Evolutionary conservation across 2,113 vertebrate genomes (phyloP).

Genomic region (Limnothrissa miodon): DNA sequence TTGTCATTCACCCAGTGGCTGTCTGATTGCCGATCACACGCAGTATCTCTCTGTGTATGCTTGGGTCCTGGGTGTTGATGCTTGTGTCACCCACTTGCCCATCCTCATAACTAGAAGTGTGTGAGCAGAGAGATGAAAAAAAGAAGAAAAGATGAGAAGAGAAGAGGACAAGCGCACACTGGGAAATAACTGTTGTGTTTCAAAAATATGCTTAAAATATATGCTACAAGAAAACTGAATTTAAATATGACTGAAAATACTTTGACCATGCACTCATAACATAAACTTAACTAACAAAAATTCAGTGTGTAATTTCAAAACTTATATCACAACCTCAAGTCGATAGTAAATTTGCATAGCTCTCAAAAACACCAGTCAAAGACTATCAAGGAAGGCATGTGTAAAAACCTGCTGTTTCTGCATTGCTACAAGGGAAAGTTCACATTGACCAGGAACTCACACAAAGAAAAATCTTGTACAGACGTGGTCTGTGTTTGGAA

Average conservation of each 20-base stretch:
- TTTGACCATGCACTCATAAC: background rate
- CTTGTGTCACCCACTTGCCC: constrained; percentile 87
- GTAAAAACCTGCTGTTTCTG: background rate
- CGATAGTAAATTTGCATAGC: background rate
- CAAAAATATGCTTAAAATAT: too few relatives aligned
- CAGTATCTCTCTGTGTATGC: constrained; percentile 86
- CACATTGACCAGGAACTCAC: constrained; percentile 71
- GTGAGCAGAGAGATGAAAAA: background rate
- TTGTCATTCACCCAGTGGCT: constrained; percentile 81
- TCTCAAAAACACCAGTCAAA: background rate
- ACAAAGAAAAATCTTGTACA: constrained; percentile 93
- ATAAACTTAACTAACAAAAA: background rate
- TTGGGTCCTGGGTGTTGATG: constrained; percentile 86
- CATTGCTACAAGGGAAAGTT: too few relatives aligned
- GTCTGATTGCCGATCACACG: constrained; percentile 91
- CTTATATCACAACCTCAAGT: background rate
- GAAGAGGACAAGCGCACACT: too few relatives aligned
- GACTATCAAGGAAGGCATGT: background rate
- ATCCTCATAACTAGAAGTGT: constrained; percentile 78
- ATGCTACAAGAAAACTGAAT: background rate
- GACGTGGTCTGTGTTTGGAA: constrained; percentile 87
- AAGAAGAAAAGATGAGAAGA: background rate
- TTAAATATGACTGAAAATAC: background rate
- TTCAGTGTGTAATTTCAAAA: background rate
- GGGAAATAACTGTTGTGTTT: background rate